A percentile compares a stretch with the other conserved stretches of the same genome.
Conservation (phyloP, 2,888 invertebrate species). For the Neoitamus cyanurus region DNA sequence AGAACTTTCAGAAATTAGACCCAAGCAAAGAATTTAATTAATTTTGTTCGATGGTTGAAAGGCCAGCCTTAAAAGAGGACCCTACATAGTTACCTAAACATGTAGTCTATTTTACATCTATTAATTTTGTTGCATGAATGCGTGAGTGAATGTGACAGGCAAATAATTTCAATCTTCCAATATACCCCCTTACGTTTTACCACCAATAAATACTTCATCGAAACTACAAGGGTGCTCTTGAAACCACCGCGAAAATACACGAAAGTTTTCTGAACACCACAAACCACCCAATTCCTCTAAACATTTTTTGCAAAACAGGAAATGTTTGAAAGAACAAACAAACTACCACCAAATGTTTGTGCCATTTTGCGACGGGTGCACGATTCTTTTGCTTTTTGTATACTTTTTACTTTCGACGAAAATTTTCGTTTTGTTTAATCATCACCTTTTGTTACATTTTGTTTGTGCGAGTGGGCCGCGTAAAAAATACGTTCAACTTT, state of each 20-base stretch:
- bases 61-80: too few species aligned
- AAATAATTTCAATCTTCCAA: not conserved
- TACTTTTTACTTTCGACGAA: not conserved
- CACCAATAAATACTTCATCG: not conserved
- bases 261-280: not conserved
- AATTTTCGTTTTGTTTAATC: conserved; percentile 20
- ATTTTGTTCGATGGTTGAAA: too few species aligned
- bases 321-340: conserved; percentile 9
- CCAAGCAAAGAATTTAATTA: too few species aligned
- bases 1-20: too few species aligned
- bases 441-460: conserved; percentile 35
- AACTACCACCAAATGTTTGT: conserved; percentile 39
- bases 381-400: conserved; percentile 4
- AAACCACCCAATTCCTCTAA: not conserved
- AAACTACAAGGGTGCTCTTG: not conserved
- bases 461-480: conserved; percentile 49
- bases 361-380: not conserved
- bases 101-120: not conserved
- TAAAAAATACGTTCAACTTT: conserved; percentile 4
- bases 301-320: not conserved
- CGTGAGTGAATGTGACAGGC: not conserved
- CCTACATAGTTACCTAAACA: too few species aligned
- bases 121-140: not conserved
- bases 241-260: not conserved
- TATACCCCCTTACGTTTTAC: not conserved